Base-by-base conservation (phyloP, 1,140 invertebrate genomes). In the Dreissena polymorpha region DNA sequence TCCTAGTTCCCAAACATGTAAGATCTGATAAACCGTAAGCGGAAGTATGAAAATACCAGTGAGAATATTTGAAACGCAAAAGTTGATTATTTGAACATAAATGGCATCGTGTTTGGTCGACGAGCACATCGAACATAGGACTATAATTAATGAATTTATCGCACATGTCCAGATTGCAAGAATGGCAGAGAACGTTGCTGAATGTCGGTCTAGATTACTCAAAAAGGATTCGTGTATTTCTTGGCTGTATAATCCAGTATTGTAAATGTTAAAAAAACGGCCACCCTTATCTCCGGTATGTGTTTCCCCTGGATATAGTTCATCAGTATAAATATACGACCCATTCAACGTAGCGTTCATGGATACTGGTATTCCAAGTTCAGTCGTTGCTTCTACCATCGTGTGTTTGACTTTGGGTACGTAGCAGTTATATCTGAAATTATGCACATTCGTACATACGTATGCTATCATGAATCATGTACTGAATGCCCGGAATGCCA, bases 11-110 rank as follows among this genome's bases (percentile, higher is more conserved):
- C 79, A 82, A 12, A 14, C 10, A 5, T 65, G 25, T 18, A 72
- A 25, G 27, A 82, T 73, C 14, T 82, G 51, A 29, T 82, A 74
- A 10, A 82, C 53, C 0, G 79, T 82, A 10, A 82, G 71, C n/a
- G 79, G 79, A 18, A 82, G 23, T 2, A 82, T 64, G 29, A 73
- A 82, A n/a, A 73, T 64, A 25, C 55, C 18, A 50, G 68, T 82
- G 0, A 82, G 0, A 13, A 82, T 12, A 74, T 82, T 82, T 53
- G 70, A 53, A 55, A 82, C 60, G 1, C 29, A 74, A 13, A 82
- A 65, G 50, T 82, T 82, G 10, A 74, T 53, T 27, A 82, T 65
- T 60, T 82, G 79, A 5, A 2, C 29, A 18, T 82, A 67, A 55
- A 63, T 67, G 0, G 53, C 60, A n/a, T 51, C n/a, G 1, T 50